phyloP scores from a whole-genome alignment of 2,113 vertebrate species.

The Gorsachius goisagi region DNA sequence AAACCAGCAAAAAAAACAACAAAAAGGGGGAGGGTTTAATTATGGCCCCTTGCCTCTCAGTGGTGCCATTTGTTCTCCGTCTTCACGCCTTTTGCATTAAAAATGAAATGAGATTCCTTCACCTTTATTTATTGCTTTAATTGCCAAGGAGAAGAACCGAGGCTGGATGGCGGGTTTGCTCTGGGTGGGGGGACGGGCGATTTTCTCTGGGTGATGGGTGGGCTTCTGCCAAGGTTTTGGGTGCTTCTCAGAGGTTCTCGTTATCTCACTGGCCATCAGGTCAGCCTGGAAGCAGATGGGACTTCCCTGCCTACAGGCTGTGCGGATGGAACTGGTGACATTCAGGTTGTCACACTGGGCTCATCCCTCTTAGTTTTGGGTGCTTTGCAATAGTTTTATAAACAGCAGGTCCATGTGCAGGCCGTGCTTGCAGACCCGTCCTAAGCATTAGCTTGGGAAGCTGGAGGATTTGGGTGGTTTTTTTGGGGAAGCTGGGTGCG shows the following conservation, averaged over 20 bases:
- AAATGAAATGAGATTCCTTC: conserved; percentile 21
- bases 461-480: background rate
- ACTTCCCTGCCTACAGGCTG: too few species aligned
- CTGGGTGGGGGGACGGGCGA: background rate
- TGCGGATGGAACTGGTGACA: background rate
- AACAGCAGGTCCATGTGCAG: background rate
- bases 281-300: background rate
- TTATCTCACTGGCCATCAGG: background rate
- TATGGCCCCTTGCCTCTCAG: conserved; percentile 61
- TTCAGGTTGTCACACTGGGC: background rate
- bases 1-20: conserved; percentile 13
- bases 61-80: background rate
- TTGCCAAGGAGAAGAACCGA: background rate
- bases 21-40: conserved; percentile 62
- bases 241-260: background rate
- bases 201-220: background rate
- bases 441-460: background rate
- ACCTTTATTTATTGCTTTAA: conserved; percentile 41
- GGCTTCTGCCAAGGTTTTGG: background rate
- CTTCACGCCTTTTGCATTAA: conserved; percentile 3
- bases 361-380: background rate
- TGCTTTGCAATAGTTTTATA: rapidly evolving
- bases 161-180: background rate
- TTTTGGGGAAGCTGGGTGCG: rapidly evolving
- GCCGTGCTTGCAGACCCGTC: background rate